These are phyloP conservation scores for Cheilinus undulatus DNA, from an alignment of 2,113 vertebrate genomes.

Conservation along the genomic window DNA sequence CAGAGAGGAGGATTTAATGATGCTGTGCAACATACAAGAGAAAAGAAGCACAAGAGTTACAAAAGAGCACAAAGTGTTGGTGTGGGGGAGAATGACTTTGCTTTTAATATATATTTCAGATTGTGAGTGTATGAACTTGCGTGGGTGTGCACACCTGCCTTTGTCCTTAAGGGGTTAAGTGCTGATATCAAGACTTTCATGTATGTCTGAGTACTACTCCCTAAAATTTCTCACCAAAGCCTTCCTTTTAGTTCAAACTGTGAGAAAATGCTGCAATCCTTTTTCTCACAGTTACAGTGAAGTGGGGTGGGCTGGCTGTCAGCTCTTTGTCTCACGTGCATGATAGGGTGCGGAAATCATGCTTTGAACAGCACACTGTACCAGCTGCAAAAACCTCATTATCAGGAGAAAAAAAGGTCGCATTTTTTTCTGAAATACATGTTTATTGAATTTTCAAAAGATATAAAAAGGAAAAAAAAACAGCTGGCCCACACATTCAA, in stretches of 20 bases:
- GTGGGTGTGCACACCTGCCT: background rate
- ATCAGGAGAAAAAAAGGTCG: background rate
- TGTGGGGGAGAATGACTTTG: background rate
- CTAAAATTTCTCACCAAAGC: slow-evolving; percentile 31
- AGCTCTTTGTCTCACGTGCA: slow-evolving; percentile 19
- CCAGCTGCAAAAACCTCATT: background rate
- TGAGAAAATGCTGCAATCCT: slow-evolving; percentile 58
- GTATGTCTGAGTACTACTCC: background rate
- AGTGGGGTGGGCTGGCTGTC: slow-evolving; percentile 20
- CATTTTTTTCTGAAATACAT: no score
- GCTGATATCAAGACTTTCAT: slow-evolving; percentile 15
- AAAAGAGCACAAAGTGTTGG: slow-evolving; percentile 20
- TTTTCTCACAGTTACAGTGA: slow-evolving; percentile 58
- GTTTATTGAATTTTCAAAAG: no score
- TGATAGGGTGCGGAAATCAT: slow-evolving; percentile 9
- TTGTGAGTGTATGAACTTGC: background rate
- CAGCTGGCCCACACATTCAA: no score
- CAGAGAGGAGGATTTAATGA: slow-evolving; percentile 66
- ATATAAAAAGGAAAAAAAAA: no score
- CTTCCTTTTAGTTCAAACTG: slow-evolving; percentile 30
- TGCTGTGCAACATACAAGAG: slow-evolving; percentile 27
- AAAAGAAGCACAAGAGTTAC: slow-evolving; percentile 18
- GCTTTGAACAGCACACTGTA: slow-evolving; percentile 1
- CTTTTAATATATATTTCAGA: slow-evolving; percentile 8
- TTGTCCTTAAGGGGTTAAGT: slow-evolving; percentile 27